phyloP scores from a whole-genome alignment of 2,797 vertebrate species.

The Clarias laeviceps region DNA sequence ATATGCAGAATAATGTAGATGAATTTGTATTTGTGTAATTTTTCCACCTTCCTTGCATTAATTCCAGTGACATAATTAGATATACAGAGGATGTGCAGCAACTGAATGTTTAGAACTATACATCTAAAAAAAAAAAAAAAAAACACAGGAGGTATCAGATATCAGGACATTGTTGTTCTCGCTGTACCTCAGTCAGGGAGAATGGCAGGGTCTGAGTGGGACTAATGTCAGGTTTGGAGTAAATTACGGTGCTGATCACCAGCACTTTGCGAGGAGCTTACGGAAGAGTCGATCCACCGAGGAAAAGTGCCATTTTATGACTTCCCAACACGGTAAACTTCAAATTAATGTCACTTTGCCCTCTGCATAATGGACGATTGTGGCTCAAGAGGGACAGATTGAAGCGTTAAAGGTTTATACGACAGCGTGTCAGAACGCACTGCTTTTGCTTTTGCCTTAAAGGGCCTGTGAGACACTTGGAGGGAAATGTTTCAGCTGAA shows the following conservation, averaged over 20 bases:
- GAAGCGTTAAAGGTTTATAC: constrained; percentile 51
- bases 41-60: background rate
- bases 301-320: constrained; percentile 53
- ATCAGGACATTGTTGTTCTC: background rate
- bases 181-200: constrained; percentile 26
- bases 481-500: constrained; percentile 9
- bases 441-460: constrained; percentile 29
- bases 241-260: constrained; percentile 55
- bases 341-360: constrained; percentile 51
- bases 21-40: background rate
- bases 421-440: constrained; percentile 42
- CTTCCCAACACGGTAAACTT: constrained; percentile 54
- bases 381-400: constrained; percentile 54
- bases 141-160: background rate
- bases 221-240: constrained; percentile 51
- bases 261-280: constrained; percentile 45
- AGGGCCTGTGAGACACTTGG: constrained; percentile 20
- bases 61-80: background rate
- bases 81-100: background rate
- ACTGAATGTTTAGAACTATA: background rate
- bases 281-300: constrained; percentile 39
- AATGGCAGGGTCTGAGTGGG: constrained; percentile 47
- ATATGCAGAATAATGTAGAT: background rate
- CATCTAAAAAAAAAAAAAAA: background rate
- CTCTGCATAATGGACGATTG: constrained; percentile 52